Evolutionary conservation across 64 coral and sea anemone genomes (phyloP).

Genomic region (Platygyra sinensis): DNA sequence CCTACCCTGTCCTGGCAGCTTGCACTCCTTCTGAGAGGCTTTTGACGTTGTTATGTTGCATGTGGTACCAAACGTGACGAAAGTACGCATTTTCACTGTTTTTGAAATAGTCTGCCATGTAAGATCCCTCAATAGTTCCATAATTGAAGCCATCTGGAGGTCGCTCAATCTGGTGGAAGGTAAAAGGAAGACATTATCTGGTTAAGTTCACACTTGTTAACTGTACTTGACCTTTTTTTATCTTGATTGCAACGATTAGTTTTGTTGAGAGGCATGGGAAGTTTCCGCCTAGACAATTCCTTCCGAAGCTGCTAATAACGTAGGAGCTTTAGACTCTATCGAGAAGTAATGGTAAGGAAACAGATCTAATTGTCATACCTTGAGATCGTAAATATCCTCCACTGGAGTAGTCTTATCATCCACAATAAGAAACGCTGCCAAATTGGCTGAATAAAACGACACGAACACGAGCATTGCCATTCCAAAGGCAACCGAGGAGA

Average conservation of each 20-base stretch:
- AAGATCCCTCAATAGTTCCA: constrained; percentile 80
- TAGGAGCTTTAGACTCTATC: too few species aligned
- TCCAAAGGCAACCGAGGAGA: constrained; percentile 85
- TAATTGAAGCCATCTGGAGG: constrained; percentile 75
- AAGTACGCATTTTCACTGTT: constrained; percentile 83
- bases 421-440: constrained; percentile 87
- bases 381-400: constrained; percentile 81
- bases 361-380: constrained; percentile 43
- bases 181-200: background rate
- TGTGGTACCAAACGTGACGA: constrained; percentile 75
- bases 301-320: too few species aligned
- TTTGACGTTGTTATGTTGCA: constrained; percentile 82
- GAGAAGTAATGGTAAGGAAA: background rate
- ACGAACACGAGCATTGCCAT: constrained; percentile 91
- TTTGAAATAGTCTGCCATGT: constrained; percentile 85
- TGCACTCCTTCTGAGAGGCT: constrained; percentile 61
- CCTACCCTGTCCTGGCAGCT: constrained; percentile 66
- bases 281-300: too few species aligned
- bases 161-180: constrained; percentile 62
- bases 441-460: constrained; percentile 85
- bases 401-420: constrained; percentile 85
- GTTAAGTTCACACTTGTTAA: too few species aligned
- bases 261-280: too few species aligned
- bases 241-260: too few species aligned
- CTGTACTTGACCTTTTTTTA: too few species aligned